Percentiles rank a stretch among this genome's conserved stretches.
Evolutionary conservation across 2,888 invertebrate species (phyloP).

Genomic region (Alentia gelatinosa): DNA sequence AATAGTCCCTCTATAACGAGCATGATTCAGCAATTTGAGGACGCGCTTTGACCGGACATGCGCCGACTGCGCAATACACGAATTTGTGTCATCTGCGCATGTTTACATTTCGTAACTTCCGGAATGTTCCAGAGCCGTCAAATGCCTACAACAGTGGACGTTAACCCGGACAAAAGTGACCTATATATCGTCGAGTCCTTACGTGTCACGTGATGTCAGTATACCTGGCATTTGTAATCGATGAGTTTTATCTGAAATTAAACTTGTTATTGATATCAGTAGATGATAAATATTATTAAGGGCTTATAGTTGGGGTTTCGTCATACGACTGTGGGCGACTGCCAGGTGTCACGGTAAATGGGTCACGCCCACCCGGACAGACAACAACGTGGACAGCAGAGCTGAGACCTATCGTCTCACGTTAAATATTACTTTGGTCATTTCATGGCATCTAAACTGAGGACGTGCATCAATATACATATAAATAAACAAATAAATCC

Average conservation of each 20-base stretch:
- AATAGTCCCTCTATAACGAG: not conserved
- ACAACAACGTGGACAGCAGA: too few relatives aligned
- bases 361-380: constrained; percentile 52
- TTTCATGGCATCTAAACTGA: too few relatives aligned
- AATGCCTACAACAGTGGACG: not conserved
- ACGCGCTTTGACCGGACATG: not conserved
- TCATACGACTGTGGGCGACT: too few relatives aligned
- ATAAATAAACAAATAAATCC: not conserved
- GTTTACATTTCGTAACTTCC: constrained; percentile 46
- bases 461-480: too few relatives aligned
- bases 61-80: not conserved
- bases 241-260: too few relatives aligned
- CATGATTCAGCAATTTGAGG: constrained; percentile 43
- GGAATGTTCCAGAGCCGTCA: not conserved
- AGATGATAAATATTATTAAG: too few relatives aligned
- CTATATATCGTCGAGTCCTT: not conserved
- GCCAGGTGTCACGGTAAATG: too few relatives aligned
- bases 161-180: not conserved
- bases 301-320: too few relatives aligned
- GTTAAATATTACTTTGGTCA: too few relatives aligned
- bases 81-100: not conserved
- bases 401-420: too few relatives aligned
- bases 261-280: too few relatives aligned
- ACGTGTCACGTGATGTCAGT: constrained; percentile 4
- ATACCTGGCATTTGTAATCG: too few relatives aligned